These are phyloP conservation scores for Pterobdella sp. DNA, from an alignment of 2,888 invertebrate species.

Conservation along the genomic window DNA sequence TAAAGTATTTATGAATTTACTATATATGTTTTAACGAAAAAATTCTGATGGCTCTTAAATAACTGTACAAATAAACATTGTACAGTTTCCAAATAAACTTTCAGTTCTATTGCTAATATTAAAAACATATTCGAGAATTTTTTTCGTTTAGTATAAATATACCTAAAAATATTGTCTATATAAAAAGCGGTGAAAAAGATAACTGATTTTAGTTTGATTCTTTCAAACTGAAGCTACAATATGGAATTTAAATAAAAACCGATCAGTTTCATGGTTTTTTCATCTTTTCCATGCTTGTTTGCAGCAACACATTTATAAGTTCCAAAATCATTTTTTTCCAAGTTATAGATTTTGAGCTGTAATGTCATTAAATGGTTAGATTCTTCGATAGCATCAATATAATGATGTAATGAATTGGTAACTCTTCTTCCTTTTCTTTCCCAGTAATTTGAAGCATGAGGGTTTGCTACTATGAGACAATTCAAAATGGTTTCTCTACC, in stretches of 20 bases:
- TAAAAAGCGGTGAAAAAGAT: neutral
- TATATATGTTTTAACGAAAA: no score
- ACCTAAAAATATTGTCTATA: neutral
- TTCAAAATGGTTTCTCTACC: slow-evolving; percentile 47
- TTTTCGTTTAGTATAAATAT: neutral
- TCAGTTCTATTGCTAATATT: no score
- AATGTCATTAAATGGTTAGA: slow-evolving; percentile 35
- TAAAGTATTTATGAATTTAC: no score
- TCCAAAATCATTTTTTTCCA: slow-evolving; percentile 36
- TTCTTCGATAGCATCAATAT: slow-evolving; percentile 35
- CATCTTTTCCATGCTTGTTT: slow-evolving; percentile 35
- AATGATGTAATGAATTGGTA: slow-evolving; percentile 32
- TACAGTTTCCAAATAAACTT: no score
- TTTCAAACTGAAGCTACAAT: neutral
- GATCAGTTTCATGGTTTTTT: slow-evolving; percentile 33
- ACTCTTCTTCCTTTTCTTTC: slow-evolving; percentile 33
- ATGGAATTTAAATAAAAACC: slow-evolving; percentile 12
- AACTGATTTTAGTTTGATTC: neutral
- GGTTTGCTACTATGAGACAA: slow-evolving; percentile 46
- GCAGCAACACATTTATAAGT: slow-evolving; percentile 38
- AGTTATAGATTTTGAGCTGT: slow-evolving; percentile 34
- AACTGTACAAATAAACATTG: no score
- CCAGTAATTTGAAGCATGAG: slow-evolving; percentile 44
- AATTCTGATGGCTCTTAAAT: no score
- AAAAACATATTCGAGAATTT: no score